A percentile compares a stretch with the other conserved stretches of the same genome.
phyloP scores from a whole-genome alignment of 2,113 vertebrate genomes.

The Alethe castanea region DNA sequence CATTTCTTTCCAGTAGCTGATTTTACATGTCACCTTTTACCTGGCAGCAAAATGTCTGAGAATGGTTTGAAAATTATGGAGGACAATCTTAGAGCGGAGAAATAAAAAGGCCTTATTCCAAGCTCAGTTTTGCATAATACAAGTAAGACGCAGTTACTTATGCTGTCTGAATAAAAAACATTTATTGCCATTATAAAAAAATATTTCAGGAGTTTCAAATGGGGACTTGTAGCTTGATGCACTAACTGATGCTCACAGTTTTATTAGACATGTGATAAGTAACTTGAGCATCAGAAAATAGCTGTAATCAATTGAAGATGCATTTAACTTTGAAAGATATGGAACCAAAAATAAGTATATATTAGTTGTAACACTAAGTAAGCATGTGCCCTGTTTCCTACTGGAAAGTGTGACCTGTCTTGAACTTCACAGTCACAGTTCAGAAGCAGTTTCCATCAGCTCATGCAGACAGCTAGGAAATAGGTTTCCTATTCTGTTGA shows the following conservation, averaged over 20 bases:
- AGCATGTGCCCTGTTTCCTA: background rate
- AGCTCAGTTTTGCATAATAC: background rate
- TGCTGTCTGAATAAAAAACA: slow-evolving; percentile 31
- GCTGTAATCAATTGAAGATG: background rate
- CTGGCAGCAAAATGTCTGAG: background rate
- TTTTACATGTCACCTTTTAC: slow-evolving; percentile 4
- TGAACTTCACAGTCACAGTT: background rate
- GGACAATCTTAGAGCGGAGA: background rate
- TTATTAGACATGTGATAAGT: background rate
- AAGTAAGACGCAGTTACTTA: background rate
- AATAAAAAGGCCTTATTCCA: slow-evolving; percentile 33
- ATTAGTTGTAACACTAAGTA: background rate
- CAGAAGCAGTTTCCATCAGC: background rate
- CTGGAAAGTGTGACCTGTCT: background rate
- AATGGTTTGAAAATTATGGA: slow-evolving; percentile 29
- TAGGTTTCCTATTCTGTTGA: background rate
- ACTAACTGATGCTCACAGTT: background rate
- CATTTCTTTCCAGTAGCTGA: background rate
- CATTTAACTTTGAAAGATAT: slow-evolving; percentile 1
- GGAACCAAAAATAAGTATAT: background rate
- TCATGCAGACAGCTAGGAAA: background rate
- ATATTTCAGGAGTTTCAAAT: background rate
- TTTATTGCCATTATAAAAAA: slow-evolving; percentile 30
- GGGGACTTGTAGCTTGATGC: background rate
- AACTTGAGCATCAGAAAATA: slow-evolving; percentile 3